Conservation (phyloP, 2,797 vertebrate genomes). For the Poeciliopsis infans region DNA sequence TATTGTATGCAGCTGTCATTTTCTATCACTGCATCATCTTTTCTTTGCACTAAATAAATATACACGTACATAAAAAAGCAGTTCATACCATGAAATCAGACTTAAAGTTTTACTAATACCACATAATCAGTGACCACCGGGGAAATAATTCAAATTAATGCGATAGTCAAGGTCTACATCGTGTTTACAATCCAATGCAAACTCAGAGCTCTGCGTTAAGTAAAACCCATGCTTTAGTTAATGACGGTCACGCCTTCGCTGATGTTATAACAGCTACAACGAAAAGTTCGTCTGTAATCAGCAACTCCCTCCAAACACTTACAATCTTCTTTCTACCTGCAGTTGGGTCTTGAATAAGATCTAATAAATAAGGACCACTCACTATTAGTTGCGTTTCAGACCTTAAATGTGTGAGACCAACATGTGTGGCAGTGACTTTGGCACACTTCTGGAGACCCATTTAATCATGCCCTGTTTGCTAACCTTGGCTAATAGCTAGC, state of each 20-base stretch:
- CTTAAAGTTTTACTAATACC: neutral
- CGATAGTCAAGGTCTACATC: neutral
- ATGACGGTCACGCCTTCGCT: slow-evolving; percentile 1
- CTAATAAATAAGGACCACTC: neutral
- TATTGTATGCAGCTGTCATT: neutral
- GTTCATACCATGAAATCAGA: neutral
- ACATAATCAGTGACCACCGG: neutral
- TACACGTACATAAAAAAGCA: neutral
- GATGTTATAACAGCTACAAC: neutral
- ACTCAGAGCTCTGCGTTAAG: neutral
- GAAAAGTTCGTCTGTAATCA: slow-evolving; percentile 21
- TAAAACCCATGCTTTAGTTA: neutral
- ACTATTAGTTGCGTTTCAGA: neutral
- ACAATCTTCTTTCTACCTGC: slow-evolving; percentile 6
- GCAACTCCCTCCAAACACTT: slow-evolving; percentile 24
- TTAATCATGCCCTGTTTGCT: slow-evolving; percentile 55
- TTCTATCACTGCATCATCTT: neutral
- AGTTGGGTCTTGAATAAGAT: slow-evolving; percentile 4
- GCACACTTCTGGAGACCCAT: slow-evolving; percentile 51
- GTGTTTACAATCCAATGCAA: neutral
- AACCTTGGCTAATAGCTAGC: slow-evolving; percentile 58
- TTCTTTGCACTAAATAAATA: neutral
- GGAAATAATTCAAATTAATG: neutral
- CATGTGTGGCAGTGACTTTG: slow-evolving; percentile 14
- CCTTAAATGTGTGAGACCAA: neutral